A percentile compares a stretch with the other conserved stretches of the same genome.
These are phyloP conservation scores for Albula goreensis DNA, from an alignment of 2,113 vertebrate species.

Conservation along the genomic window DNA sequence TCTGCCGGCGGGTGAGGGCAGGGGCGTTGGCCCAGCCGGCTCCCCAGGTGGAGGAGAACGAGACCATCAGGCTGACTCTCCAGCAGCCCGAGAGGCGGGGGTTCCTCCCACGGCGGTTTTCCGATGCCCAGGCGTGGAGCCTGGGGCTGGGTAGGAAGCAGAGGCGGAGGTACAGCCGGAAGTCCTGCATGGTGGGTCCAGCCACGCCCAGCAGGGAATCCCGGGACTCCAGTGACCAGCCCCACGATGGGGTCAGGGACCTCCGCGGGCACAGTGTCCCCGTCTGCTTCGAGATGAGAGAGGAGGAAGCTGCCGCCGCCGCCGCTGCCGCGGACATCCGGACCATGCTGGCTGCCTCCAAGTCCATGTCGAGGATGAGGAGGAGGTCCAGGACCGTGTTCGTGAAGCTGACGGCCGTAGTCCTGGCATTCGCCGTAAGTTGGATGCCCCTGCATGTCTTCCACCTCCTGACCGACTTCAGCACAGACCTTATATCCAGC, in stretches of 20 bases:
- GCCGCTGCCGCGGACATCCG: slow-evolving; percentile 43
- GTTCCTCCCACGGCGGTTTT: slow-evolving; percentile 31
- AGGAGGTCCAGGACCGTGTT: slow-evolving; percentile 75
- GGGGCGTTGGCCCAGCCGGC: slow-evolving; percentile 56
- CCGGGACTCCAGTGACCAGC: slow-evolving; percentile 41
- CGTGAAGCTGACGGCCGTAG: slow-evolving; percentile 74
- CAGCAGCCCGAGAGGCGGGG: slow-evolving; percentile 58
- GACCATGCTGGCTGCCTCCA: slow-evolving; percentile 60
- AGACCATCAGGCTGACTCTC: slow-evolving; percentile 76
- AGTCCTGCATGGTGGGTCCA: slow-evolving; percentile 73
- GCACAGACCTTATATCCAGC: slow-evolving; percentile 77
- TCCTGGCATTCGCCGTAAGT: slow-evolving; percentile 76
- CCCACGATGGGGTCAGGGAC: slow-evolving; percentile 40
- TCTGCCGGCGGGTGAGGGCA: slow-evolving; percentile 75
- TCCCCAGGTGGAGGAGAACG: slow-evolving; percentile 73
- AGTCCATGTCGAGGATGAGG: slow-evolving; percentile 65
- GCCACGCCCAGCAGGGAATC: slow-evolving; percentile 56
- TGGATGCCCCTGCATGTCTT: slow-evolving; percentile 84
- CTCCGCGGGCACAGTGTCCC: slow-evolving; percentile 64
- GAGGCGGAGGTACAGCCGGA: slow-evolving; percentile 74
- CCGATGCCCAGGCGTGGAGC: slow-evolving; percentile 58
- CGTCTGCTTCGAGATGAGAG: slow-evolving; percentile 77
- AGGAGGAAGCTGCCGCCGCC: slow-evolving; percentile 67
- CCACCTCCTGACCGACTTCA: slow-evolving; percentile 80
- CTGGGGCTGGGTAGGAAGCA: slow-evolving; percentile 65